Base-by-base conservation (phyloP, 2,888 invertebrate species). In the Andrena hattorfiana region DNA sequence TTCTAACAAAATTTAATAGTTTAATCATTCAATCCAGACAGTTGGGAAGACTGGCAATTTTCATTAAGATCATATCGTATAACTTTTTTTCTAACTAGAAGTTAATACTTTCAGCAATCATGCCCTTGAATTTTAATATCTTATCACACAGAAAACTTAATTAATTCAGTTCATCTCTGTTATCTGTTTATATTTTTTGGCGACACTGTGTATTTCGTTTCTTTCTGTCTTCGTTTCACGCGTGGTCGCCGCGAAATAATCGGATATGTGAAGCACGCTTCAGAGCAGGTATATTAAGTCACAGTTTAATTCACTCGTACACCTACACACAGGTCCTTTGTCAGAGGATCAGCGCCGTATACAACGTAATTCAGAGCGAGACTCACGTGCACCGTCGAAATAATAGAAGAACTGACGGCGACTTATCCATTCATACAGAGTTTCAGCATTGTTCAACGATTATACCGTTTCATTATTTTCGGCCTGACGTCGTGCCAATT, bases 281-380 rank as follows among this genome's bases (percentile, higher is more conserved):
- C 48, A 20, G 20, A 16, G 49, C 26, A 59, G 59, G 77, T 68
- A 42, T 67, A 73, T 62, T 78, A 78, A 74, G 69, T 59, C 32
- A 16, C 59, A 28, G 54, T 51, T 74, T 66, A 69, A 81, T 66
- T 69, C 69, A 70, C n/a, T n/a, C 20, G 28, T n/a, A 48, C 6
- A 64, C 16, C 5, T 49, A 59, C 16, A 23, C 42, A 10, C 16
- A 16, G 23, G 16, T 69, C 51, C 51, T 54, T 77, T 66, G 73
- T 69, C 59, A 42, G 16, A 51, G 63, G 59, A 81, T 81, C 48
- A 73, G 20, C 42, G 64, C 66, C 62, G 62, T 59, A 32, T 59
- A 28, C 42, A 60, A 60, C 32, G 26, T 69, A 76, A 80, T 80
- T 83, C 76, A 73, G 68, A 54, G 54, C 26, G 60, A 83, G 76